Percentiles rank a stretch among this genome's conserved stretches.
Evolutionary conservation across 2,797 vertebrate species (phyloP).

Genomic region (Ceryle rudis): DNA sequence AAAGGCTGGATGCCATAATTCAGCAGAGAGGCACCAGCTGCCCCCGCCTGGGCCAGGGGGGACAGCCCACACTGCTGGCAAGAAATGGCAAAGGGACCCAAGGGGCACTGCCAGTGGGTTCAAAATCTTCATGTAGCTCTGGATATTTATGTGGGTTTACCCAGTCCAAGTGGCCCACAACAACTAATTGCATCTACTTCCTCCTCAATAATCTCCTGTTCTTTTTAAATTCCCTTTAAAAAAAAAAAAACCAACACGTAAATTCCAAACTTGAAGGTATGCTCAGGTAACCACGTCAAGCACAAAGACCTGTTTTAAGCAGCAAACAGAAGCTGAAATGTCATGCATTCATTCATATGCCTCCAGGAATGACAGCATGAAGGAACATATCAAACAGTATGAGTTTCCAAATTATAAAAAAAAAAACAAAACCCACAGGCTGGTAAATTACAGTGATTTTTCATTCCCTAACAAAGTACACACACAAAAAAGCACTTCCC

Average conservation of each 20-base stretch:
- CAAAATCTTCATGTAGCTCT: neutral
- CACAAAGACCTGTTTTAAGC: conserved; percentile 11
- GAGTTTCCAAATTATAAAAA: neutral
- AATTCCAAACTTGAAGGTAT: neutral
- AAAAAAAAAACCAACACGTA: neutral
- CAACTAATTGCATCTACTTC: neutral
- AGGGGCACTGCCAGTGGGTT: neutral
- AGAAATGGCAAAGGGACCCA: neutral
- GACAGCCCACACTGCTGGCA: fast-evolving
- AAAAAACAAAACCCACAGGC: neutral
- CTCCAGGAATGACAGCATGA: conserved; percentile 27
- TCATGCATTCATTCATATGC: conserved; percentile 21
- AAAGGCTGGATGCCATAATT: neutral
- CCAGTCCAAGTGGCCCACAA: neutral
- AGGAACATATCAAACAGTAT: neutral
- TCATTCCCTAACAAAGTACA: conserved; percentile 20
- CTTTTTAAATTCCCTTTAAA: neutral
- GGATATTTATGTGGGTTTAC: neutral
- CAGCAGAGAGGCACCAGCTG: neutral
- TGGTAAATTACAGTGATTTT: conserved; percentile 48
- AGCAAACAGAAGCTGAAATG: conserved; percentile 55
- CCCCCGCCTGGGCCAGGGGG: neutral
- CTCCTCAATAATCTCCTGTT: neutral
- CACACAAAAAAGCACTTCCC: neutral
- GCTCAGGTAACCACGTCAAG: neutral